These are phyloP conservation scores for Mya arenaria DNA, from an alignment of 1,140 invertebrate genomes.

Conservation along the genomic window DNA sequence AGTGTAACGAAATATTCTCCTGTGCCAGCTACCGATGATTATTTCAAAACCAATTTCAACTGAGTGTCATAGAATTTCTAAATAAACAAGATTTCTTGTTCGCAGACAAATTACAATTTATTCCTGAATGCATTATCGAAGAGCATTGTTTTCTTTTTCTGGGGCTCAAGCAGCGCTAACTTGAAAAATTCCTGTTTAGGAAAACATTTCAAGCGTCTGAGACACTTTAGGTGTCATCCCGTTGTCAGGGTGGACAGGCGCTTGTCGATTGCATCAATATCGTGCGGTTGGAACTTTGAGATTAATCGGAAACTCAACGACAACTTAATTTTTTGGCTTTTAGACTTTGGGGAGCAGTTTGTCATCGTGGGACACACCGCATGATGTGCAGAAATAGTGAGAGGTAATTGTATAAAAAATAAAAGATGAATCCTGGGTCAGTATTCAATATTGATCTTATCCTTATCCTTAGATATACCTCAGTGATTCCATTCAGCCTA, in stretches of 20 bases:
- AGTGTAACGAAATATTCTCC: too few relatives aligned
- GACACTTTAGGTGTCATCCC: constrained; percentile 19
- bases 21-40: too few relatives aligned
- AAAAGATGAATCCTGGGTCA: neutral
- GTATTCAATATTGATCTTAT: neutral
- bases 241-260: constrained; percentile 22
- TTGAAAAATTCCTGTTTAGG: constrained; percentile 34
- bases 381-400: neutral
- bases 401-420: neutral
- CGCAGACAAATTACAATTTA: constrained; percentile 54
- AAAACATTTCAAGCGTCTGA: constrained; percentile 37
- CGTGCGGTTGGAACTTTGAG: neutral
- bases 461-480: neutral
- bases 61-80: constrained; percentile 45
- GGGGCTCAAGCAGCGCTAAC: constrained; percentile 28
- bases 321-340: neutral
- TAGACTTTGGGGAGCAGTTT: neutral
- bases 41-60: constrained; percentile 44
- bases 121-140: constrained; percentile 48
- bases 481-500: too few relatives aligned
- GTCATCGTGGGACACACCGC: neutral
- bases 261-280: constrained; percentile 16
- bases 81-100: constrained; percentile 46
- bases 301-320: neutral
- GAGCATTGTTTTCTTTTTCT: constrained; percentile 34